Percentiles rank a stretch among this genome's conserved stretches.
Evolutionary conservation across 2,888 invertebrate genomes (phyloP).

Genomic region (Cinara cedri): DNA sequence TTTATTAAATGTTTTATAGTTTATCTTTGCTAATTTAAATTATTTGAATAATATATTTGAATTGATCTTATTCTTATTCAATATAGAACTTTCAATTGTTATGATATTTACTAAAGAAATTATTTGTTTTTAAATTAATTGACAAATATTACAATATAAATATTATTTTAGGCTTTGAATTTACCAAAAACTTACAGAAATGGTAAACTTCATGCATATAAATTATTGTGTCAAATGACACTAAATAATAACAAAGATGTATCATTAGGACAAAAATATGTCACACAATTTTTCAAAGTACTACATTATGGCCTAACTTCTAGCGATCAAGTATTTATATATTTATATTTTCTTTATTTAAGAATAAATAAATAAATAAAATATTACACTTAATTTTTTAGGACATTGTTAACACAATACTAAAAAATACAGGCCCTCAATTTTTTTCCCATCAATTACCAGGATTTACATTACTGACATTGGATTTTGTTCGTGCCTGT

Average conservation of each 20-base stretch:
- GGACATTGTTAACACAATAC: slow-evolving; percentile 77
- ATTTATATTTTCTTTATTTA: slow-evolving; percentile 8
- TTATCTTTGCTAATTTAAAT: too few relatives aligned
- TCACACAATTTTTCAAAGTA: slow-evolving; percentile 85
- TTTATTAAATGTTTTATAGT: too few relatives aligned
- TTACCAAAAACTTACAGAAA: slow-evolving; percentile 74
- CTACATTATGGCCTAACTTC: slow-evolving; percentile 74
- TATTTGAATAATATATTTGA: too few relatives aligned
- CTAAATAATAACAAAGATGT: slow-evolving; percentile 66
- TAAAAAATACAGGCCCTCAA: slow-evolving; percentile 81
- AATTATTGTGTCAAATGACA: slow-evolving; percentile 79
- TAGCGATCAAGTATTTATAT: slow-evolving; percentile 69
- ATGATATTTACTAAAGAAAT: neutral
- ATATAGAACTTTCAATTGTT: too few relatives aligned
- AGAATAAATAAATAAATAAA: slow-evolving; percentile 21
- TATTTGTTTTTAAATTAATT: neutral
- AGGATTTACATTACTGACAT: slow-evolving; percentile 82
- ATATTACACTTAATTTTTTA: slow-evolving; percentile 65
- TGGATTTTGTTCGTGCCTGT: slow-evolving; percentile 90
- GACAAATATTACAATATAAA: neutral
- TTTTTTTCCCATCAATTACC: slow-evolving; percentile 86
- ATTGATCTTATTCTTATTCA: neutral
- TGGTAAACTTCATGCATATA: slow-evolving; percentile 86
- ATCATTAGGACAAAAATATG: slow-evolving; percentile 70
- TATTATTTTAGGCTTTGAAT: slow-evolving; percentile 69